phyloP scores from a whole-genome alignment of 2,113 vertebrate genomes.

The Myxocyprinus asiaticus region DNA sequence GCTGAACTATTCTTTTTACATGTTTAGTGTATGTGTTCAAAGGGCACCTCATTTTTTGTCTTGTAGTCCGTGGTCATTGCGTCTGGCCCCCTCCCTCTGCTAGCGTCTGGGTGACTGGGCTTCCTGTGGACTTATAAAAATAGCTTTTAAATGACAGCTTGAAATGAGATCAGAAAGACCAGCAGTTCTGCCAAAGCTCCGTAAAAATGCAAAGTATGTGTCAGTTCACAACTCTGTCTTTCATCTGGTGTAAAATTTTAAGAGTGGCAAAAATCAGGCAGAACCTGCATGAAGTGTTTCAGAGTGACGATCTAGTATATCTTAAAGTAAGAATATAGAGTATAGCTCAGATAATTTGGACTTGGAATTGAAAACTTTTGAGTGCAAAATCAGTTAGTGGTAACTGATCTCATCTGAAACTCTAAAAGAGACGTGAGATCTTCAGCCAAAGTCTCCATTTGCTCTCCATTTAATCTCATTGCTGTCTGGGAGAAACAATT shows the following conservation, averaged over 20 bases:
- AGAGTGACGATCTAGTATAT: not conserved
- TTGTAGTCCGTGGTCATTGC: conserved; percentile 36
- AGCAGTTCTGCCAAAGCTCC: not conserved
- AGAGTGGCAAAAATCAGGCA: conserved; percentile 5
- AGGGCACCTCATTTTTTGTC: conserved; percentile 31
- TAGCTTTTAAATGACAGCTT: conserved; percentile 73
- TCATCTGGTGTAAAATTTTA: not conserved
- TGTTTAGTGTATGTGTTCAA: not conserved
- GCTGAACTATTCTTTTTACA: not conserved
- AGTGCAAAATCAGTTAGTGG: not conserved
- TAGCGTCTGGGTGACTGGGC: conserved; percentile 58
- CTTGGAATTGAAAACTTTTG: not conserved
- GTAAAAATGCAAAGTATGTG: not conserved
- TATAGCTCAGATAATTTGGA: no score
- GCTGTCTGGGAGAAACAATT: not conserved
- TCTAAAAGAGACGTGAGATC: not conserved
- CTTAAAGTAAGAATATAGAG: no score
- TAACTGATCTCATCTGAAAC: not conserved
- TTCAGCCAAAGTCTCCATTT: not conserved
- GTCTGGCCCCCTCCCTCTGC: conserved; percentile 12
- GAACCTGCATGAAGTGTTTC: not conserved
- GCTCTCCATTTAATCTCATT: not conserved
- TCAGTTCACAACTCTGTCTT: not conserved
- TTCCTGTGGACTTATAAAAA: conserved; percentile 74
- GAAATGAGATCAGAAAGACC: conserved; percentile 66